Evolutionary conservation across 2,888 invertebrate species (phyloP).

Genomic region (Polydrusus pterygomalis): DNA sequence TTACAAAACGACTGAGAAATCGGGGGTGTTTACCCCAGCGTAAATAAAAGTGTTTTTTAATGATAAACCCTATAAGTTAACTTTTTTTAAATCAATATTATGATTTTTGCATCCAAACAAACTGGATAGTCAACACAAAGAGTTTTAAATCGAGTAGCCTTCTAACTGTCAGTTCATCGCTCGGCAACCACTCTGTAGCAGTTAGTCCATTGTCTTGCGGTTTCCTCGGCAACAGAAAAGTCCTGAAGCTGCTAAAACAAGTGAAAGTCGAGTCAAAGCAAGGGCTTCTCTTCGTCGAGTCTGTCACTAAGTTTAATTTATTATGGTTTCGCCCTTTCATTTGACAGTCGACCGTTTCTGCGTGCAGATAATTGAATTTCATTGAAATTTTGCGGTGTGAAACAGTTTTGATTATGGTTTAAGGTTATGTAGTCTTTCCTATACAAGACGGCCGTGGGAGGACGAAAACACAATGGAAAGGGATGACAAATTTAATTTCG

Average conservation of each 20-base stretch:
- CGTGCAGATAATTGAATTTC: slow-evolving; percentile 55
- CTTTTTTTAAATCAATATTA: too few relatives aligned
- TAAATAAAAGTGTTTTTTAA: too few relatives aligned
- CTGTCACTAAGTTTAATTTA: slow-evolving; percentile 50
- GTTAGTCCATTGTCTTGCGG: slow-evolving; percentile 40
- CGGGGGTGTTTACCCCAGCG: too few relatives aligned
- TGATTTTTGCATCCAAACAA: neutral
- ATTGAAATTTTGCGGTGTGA: slow-evolving; percentile 55
- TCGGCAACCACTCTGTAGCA: slow-evolving; percentile 9
- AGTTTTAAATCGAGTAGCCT: slow-evolving; percentile 1
- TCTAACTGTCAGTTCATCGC: slow-evolving; percentile 15
- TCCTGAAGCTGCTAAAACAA: slow-evolving; percentile 47
- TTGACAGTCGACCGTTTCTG: slow-evolving; percentile 50
- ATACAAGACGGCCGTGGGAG: slow-evolving; percentile 23
- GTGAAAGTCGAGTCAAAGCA: slow-evolving; percentile 21
- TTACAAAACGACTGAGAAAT: too few relatives aligned
- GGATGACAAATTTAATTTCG: slow-evolving; percentile 11
- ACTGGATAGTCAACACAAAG: neutral
- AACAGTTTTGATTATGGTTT: slow-evolving; percentile 53
- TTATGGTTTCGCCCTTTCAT: slow-evolving; percentile 54
- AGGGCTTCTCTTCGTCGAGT: slow-evolving; percentile 46
- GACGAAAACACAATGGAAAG: slow-evolving; percentile 8
- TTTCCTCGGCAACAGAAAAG: slow-evolving; percentile 29
- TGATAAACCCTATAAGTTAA: too few relatives aligned
- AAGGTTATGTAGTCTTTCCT: slow-evolving; percentile 54